Conservation (phyloP, 2,888 invertebrate species). For the Mimumesa dahlbomi region DNA sequence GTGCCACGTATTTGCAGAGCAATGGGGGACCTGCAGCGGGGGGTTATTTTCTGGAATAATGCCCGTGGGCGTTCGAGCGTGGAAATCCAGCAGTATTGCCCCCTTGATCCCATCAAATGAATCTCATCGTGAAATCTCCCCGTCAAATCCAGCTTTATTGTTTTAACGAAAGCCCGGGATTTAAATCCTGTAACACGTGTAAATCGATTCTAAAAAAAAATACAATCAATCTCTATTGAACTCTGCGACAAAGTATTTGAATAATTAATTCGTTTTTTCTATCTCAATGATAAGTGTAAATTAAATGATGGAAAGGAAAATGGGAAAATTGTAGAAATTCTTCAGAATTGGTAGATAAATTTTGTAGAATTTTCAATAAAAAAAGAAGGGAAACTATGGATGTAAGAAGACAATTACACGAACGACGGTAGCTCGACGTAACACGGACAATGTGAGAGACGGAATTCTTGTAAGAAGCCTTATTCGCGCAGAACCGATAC, state of each 20-base stretch:
- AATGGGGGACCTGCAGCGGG: slow-evolving; percentile 44
- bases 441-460: slow-evolving; percentile 52
- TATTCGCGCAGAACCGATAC: slow-evolving; percentile 54
- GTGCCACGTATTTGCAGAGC: slow-evolving; percentile 55
- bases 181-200: neutral
- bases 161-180: slow-evolving; percentile 35
- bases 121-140: slow-evolving; percentile 39
- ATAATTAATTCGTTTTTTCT: too few species aligned
- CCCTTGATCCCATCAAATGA: slow-evolving; percentile 49
- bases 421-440: too few species aligned
- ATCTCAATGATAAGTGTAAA: too few species aligned
- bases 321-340: too few species aligned
- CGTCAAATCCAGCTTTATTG: slow-evolving; percentile 53
- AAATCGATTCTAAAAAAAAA: neutral
- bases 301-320: too few species aligned
- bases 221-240: too few species aligned
- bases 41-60: slow-evolving; percentile 67
- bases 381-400: too few species aligned
- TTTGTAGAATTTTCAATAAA: too few species aligned
- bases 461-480: slow-evolving; percentile 64
- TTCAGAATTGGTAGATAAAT: too few species aligned
- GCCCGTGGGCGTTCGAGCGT: slow-evolving; percentile 71
- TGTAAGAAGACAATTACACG: too few species aligned
- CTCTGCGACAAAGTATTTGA: too few species aligned
- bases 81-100: slow-evolving; percentile 67